phyloP scores from a whole-genome alignment of 2,888 invertebrate species.

The Beris morrisii region DNA sequence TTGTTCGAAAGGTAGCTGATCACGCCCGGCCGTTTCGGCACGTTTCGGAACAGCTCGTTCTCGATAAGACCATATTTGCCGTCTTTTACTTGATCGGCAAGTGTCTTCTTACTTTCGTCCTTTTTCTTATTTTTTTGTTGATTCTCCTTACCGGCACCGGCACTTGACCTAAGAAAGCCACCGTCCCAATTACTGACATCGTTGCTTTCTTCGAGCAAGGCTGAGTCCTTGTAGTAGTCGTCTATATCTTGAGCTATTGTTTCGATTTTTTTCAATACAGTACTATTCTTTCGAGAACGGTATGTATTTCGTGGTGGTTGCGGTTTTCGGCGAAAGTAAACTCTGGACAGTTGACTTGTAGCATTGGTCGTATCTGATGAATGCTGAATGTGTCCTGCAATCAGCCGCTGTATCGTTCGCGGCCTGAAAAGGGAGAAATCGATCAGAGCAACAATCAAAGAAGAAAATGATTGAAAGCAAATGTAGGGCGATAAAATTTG shows the following conservation, averaged over 20 bases:
- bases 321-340: conserved; percentile 43
- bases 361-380: conserved; percentile 40
- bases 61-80: conserved; percentile 89
- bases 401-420: conserved; percentile 66
- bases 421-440: conserved; percentile 47
- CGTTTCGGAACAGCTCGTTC: conserved; percentile 74
- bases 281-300: conserved; percentile 6
- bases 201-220: conserved; percentile 51
- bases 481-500: too few species aligned
- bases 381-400: conserved; percentile 67
- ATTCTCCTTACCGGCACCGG: conserved; percentile 66
- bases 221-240: conserved; percentile 45
- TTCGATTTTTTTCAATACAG: conserved; percentile 13
- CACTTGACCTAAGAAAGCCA: conserved; percentile 69
- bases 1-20: conserved; percentile 79
- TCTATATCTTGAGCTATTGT: conserved; percentile 26
- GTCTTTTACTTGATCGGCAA: conserved; percentile 87
- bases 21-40: conserved; percentile 76
- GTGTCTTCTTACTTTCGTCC: conserved; percentile 79
- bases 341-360: conserved; percentile 43
- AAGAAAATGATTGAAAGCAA: too few species aligned
- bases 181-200: conserved; percentile 63
- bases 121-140: conserved; percentile 53
- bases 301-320: conserved; percentile 43
- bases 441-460: too few species aligned